Evolutionary conservation across 2,888 invertebrate species (phyloP).

Genomic region (Stramonita haemastoma): DNA sequence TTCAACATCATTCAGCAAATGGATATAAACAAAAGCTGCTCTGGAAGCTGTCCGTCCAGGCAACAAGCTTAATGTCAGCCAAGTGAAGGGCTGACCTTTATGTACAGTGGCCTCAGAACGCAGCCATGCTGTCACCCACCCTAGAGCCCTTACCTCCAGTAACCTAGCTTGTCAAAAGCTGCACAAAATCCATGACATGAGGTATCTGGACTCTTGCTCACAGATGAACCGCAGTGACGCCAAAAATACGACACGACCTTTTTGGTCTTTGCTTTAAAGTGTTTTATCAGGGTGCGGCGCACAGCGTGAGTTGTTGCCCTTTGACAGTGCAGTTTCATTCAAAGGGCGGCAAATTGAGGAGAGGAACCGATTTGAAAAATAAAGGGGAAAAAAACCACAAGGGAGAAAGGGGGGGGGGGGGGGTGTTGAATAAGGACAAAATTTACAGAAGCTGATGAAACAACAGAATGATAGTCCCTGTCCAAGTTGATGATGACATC

Average conservation of each 20-base stretch:
- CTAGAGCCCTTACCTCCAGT: neutral
- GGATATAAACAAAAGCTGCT: no score
- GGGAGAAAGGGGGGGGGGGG: neutral
- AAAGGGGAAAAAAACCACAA: no score
- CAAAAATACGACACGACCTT: constrained; percentile 11
- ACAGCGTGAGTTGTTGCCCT: neutral
- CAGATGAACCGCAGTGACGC: neutral
- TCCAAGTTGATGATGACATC: neutral
- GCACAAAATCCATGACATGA: neutral
- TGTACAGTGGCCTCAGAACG: neutral
- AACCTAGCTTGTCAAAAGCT: constrained; percentile 4
- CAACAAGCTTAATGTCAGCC: no score
- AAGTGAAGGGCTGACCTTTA: neutral
- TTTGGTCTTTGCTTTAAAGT: neutral
- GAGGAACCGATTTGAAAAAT: neutral
- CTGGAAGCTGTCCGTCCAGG: no score
- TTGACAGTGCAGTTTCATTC: neutral
- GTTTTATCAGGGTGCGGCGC: constrained; percentile 16
- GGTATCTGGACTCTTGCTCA: neutral
- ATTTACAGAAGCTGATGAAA: neutral
- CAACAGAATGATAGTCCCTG: neutral
- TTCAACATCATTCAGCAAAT: no score
- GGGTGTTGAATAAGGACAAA: neutral
- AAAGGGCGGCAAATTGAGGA: neutral
- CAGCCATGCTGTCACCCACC: neutral